phyloP scores from a whole-genome alignment of 2,113 vertebrate species.

The Phrynocephalus versicolor region DNA sequence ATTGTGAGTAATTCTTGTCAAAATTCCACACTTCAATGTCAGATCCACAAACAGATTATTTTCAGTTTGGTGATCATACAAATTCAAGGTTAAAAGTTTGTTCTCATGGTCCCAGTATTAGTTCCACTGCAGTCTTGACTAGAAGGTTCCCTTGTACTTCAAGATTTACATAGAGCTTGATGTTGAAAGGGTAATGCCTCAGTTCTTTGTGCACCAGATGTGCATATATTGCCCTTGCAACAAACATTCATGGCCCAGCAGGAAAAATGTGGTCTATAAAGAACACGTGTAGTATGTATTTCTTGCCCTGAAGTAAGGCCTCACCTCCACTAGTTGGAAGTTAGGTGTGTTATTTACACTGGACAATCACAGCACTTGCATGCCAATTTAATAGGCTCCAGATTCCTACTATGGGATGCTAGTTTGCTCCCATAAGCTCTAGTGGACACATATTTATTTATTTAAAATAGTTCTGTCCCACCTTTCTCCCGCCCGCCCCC shows the following conservation, averaged over 20 bases:
- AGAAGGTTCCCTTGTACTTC: neutral
- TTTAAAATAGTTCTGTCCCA: no score
- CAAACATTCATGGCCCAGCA: neutral
- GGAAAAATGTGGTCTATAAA: constrained; percentile 16
- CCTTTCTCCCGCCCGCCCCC: no score
- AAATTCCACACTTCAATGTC: neutral
- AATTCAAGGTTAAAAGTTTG: neutral
- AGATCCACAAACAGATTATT: neutral
- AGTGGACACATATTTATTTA: no score
- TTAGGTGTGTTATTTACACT: no score
- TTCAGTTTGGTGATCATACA: neutral
- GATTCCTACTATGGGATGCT: no score
- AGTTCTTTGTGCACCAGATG: neutral
- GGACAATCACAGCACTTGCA: no score
- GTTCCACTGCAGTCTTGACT: neutral
- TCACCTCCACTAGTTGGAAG: neutral
- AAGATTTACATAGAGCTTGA: neutral
- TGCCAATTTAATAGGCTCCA: no score
- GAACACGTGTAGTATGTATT: constrained; percentile 10
- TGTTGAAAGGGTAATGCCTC: neutral
- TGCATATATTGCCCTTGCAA: neutral
- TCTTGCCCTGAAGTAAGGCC: constrained; percentile 16
- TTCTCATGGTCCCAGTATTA: neutral
- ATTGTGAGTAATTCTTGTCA: neutral
- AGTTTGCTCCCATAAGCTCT: no score